A percentile compares a stretch with the other conserved stretches of the same genome.
These are phyloP conservation scores for Catamblyrhynchus diadema DNA, from an alignment of 2,797 vertebrate species.

Conservation along the genomic window DNA sequence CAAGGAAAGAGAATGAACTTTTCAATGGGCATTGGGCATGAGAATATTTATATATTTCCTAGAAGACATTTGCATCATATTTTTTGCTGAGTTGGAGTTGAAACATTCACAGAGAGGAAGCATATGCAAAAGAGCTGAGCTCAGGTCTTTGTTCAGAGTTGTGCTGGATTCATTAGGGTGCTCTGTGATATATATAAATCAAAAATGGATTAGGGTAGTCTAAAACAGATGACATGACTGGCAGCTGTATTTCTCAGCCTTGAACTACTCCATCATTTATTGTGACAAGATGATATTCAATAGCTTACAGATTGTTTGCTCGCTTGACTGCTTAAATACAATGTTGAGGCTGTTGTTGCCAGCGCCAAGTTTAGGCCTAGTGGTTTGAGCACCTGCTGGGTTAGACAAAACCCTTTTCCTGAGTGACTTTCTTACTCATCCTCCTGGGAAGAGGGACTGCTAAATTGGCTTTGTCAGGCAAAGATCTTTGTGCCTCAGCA, in stretches of 20 bases:
- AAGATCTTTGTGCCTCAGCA: not conserved
- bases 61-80: not conserved
- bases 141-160: not conserved
- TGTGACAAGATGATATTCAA: not conserved
- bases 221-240: not conserved
- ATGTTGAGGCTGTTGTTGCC: not conserved
- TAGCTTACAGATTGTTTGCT: not conserved
- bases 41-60: not conserved
- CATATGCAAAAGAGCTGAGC: not conserved
- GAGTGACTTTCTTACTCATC: not conserved
- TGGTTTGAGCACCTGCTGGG: not conserved
- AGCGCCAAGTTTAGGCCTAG: not conserved
- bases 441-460: not conserved
- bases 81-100: not conserved
- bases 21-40: accelerated
- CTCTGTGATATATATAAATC: not conserved
- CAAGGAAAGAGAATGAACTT: not conserved
- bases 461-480: not conserved
- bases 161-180: not conserved
- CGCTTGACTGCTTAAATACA: not conserved
- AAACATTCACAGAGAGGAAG: not conserved
- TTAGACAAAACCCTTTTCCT: not conserved
- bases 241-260: not conserved
- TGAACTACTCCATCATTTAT: not conserved
- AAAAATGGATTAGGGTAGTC: not conserved